Evolutionary conservation across 2,888 invertebrate species (phyloP).

Genomic region (Dorcus hopei): DNA sequence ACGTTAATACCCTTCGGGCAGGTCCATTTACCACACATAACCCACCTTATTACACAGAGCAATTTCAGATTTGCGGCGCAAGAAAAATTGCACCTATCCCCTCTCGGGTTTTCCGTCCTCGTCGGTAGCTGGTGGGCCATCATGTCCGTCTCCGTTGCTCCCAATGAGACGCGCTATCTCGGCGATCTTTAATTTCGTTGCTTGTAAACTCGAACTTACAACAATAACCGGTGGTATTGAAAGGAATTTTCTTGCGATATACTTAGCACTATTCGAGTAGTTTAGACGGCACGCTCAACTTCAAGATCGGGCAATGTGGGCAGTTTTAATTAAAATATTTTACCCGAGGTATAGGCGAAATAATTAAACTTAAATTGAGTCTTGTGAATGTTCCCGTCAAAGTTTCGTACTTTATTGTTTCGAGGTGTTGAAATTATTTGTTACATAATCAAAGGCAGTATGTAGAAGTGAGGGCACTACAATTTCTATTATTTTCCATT

Average conservation of each 20-base stretch:
- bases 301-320: neutral
- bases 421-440: too few species aligned
- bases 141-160: slow-evolving; percentile 46
- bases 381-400: too few species aligned
- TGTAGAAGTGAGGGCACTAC: too few species aligned
- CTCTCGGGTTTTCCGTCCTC: slow-evolving; percentile 31
- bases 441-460: too few species aligned
- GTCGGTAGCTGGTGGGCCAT: slow-evolving; percentile 38
- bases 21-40: slow-evolving; percentile 42
- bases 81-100: slow-evolving; percentile 44
- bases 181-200: slow-evolving; percentile 61
- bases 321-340: neutral
- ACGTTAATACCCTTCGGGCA: slow-evolving; percentile 29
- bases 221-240: slow-evolving; percentile 30
- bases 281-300: too few species aligned
- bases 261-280: slow-evolving; percentile 6
- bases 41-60: slow-evolving; percentile 44
- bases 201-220: slow-evolving; percentile 44
- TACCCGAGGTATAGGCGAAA: neutral
- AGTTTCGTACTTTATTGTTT: too few species aligned
- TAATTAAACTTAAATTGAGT: too few species aligned
- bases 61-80: slow-evolving; percentile 45
- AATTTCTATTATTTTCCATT: too few species aligned
- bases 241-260: slow-evolving; percentile 26
- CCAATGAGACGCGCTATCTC: slow-evolving; percentile 60